phyloP scores from a whole-genome alignment of 1,140 invertebrate genomes.

The Drosophila sproati region DNA sequence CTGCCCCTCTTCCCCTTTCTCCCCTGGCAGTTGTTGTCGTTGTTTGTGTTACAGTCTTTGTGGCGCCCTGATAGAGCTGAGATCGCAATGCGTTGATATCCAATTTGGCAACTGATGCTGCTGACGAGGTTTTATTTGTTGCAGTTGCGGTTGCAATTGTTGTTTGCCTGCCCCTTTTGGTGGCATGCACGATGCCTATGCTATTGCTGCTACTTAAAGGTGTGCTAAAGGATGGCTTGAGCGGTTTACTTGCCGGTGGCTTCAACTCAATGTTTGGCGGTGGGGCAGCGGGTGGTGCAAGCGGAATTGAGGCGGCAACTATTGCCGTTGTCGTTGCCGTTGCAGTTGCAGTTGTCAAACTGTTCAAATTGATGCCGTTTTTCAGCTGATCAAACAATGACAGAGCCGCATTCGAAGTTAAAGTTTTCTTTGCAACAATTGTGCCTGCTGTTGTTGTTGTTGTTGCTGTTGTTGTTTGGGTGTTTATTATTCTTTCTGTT shows the following conservation, averaged over 20 bases:
- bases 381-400: constrained; percentile 84
- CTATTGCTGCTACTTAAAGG: constrained; percentile 45
- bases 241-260: constrained; percentile 50
- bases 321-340: constrained; percentile 2
- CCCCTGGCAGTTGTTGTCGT: constrained; percentile 16
- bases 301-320: constrained; percentile 7
- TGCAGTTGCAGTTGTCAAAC: constrained; percentile 48
- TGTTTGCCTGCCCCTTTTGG: constrained; percentile 50
- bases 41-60: constrained; percentile 50
- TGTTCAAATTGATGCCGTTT: constrained; percentile 77
- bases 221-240: constrained; percentile 48
- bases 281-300: constrained; percentile 41
- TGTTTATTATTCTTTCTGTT: background rate
- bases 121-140: background rate
- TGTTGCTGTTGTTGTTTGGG: constrained; percentile 17
- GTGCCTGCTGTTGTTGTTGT: constrained; percentile 13
- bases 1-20: constrained; percentile 2
- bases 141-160: background rate
- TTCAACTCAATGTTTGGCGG: constrained; percentile 61
- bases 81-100: constrained; percentile 75
- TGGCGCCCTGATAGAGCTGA: constrained; percentile 70
- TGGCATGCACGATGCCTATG: constrained; percentile 68
- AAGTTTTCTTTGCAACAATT: constrained; percentile 48
- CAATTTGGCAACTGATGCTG: constrained; percentile 52
- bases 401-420: constrained; percentile 62